Conservation (phyloP, 2,797 vertebrate species). For the Peromyscus melanophrys region DNA sequence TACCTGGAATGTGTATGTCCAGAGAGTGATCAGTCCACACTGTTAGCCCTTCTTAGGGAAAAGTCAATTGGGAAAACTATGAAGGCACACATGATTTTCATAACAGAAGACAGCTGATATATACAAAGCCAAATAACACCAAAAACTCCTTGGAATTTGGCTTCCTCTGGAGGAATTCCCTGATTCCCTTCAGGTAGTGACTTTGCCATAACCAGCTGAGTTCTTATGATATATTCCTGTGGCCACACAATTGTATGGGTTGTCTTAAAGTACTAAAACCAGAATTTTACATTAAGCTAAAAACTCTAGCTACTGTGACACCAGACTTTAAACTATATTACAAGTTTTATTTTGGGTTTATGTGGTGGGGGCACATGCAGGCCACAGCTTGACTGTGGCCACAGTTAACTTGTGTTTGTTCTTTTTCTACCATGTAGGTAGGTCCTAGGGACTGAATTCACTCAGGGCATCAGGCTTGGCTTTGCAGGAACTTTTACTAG, state of each 20-base stretch:
- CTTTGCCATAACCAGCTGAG: too few relatives aligned
- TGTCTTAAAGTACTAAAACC: conserved; percentile 48
- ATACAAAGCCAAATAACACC: too few relatives aligned
- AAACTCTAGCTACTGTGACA: not conserved
- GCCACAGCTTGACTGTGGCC: not conserved
- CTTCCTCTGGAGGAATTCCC: too few relatives aligned
- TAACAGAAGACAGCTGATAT: too few relatives aligned
- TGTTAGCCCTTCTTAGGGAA: too few relatives aligned
- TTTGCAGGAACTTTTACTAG: not conserved
- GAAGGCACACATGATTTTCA: too few relatives aligned
- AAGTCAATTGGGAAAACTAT: too few relatives aligned
- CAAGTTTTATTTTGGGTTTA: not conserved
- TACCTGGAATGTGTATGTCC: too few relatives aligned
- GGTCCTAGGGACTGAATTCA: not conserved
- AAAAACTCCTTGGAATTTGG: too few relatives aligned
- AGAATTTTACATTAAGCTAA: conserved; percentile 39
- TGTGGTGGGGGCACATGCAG: not conserved
- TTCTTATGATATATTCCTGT: too few relatives aligned
- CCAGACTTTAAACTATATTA: not conserved
- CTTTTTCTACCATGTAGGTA: not conserved
- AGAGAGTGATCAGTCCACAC: too few relatives aligned
- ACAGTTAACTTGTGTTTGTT: not conserved
- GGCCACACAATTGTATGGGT: not conserved
- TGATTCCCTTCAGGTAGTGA: too few relatives aligned
- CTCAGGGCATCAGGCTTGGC: not conserved